Conservation (phyloP, 2,113 vertebrate genomes). For the Furnarius figulus region DNA sequence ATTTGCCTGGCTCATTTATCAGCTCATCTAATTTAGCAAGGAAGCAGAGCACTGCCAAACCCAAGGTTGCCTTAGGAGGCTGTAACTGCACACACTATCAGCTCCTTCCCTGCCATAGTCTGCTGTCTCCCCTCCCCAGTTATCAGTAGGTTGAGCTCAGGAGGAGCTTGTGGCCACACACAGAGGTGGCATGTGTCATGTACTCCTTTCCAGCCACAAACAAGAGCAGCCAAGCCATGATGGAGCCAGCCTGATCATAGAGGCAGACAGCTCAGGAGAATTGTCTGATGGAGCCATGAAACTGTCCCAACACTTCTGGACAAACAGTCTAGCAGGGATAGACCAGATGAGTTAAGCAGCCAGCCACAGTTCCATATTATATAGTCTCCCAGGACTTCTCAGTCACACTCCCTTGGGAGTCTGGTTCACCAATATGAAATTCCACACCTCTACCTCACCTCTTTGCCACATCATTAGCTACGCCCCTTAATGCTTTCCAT, state of each 20-base stretch:
- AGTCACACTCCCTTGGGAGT: background rate
- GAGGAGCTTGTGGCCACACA: background rate
- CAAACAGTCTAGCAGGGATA: background rate
- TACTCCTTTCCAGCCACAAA: background rate
- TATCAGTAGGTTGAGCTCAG: background rate
- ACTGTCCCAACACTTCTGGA: background rate
- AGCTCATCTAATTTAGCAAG: background rate
- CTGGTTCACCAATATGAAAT: background rate
- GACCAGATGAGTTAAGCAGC: background rate
- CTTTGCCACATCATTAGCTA: background rate
- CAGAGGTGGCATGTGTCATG: accelerated
- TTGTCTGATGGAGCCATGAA: accelerated
- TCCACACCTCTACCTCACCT: constrained; percentile 7
- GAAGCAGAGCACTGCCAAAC: background rate
- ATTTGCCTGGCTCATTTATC: background rate
- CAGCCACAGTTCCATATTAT: background rate
- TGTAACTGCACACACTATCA: background rate
- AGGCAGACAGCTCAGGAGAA: background rate
- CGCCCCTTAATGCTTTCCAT: background rate
- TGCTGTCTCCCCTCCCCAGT: background rate
- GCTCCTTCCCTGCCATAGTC: background rate
- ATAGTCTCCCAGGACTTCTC: background rate
- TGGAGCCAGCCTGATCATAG: background rate
- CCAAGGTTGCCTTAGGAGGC: background rate
- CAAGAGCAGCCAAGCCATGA: background rate